Evolutionary conservation across 2,888 invertebrate species (phyloP), one percentile per base, ranked within the genome.

Genomic region (Himalopsyche kuldschensis): DNA sequence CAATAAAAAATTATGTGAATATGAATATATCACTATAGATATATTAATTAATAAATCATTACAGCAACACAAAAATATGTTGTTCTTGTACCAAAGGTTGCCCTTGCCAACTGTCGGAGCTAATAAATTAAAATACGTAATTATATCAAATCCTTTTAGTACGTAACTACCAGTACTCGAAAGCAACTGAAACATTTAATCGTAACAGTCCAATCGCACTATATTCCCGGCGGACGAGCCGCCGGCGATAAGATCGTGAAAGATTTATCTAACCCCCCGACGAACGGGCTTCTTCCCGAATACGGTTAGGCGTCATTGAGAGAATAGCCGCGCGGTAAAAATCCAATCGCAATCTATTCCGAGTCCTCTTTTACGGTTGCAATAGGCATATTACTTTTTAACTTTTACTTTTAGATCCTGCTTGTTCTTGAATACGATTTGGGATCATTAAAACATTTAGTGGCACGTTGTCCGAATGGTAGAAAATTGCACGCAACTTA

Each of bases 61-160:
- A n/a, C n/a, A n/a, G n/a, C n/a, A n/a, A n/a, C n/a, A n/a, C n/a
- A 1, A 81, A 55, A 78, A 82, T 76, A 76, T 20, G 20, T 55
- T 48, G 48, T 17, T 27, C 77, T 27, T 6, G n/a, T 35, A 35
- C 75, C 79, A 79, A 83, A 75, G 76, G 82, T 86, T 81, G 6
- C 15, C 24, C 5, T 63, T 77, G 35, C 75, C 84, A 63, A 35
- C 79, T 81, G 78, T 79, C 82, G 75, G 78, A 79, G 84, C 86
- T 86, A 86, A 86, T 86, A 86, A 86, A 86, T 86, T 86, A 86
- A 85, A 84, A 85, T 83, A 84, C 84, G 86, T 86, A 86, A 86
- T 86, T 86, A 86, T 86, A 86, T 86, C 86, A 86, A 86, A 86
- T 86, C 86, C 85, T 86, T 86, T 86, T 86, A 83, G 86, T 86